Base-by-base conservation (phyloP, 2,888 invertebrate species). In the Malthinus flaveolus region DNA sequence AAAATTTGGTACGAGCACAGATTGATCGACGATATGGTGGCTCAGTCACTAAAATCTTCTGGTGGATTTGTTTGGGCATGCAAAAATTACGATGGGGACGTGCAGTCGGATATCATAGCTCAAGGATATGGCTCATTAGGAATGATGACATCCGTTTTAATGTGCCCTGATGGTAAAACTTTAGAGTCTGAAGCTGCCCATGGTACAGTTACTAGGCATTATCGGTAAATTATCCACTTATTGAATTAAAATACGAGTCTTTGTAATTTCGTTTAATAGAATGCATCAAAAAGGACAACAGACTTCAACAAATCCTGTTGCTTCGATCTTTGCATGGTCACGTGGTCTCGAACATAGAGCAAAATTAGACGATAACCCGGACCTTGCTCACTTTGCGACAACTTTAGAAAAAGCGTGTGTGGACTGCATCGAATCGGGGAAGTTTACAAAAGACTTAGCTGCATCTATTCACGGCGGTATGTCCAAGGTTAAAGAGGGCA, bases 31-130 rank as follows among this genome's bases (percentile, higher is more conserved):
- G 94, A 95, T 77, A 93, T 93, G 93, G 94, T 95, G 32, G 93
- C 93, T 33, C 92, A 93, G 77, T 87, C 83, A 1, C 79, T 93
- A 47, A 93, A 95, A 80, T 89, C 93, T 31, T 82, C 83, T 13
- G 95, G 95, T 53, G 92, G 90, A 7, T 94, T 94, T 76, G 89
- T 95, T 46, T 95, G 95, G 95, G 89, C 93, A 12, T 94, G 94
- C 81, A 95, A 95, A 81, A 95, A 95, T 80, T 95, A 95, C 75
- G 93, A 93, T 73, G 95, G 95, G 32, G 95, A 95, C 74, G 94
- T 95, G 4, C 93, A 93, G 79, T 92, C 92, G 0, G 94, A 95
- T 73, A 84, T 93, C 63, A 89, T 95, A 4, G 95, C 95, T 37
- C 78, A 87, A 82, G 86, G 86, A 11, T 87, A 85, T 70, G 94